Conservation (phyloP, 2,888 invertebrate species). For the Lithophane leautieri region DNA sequence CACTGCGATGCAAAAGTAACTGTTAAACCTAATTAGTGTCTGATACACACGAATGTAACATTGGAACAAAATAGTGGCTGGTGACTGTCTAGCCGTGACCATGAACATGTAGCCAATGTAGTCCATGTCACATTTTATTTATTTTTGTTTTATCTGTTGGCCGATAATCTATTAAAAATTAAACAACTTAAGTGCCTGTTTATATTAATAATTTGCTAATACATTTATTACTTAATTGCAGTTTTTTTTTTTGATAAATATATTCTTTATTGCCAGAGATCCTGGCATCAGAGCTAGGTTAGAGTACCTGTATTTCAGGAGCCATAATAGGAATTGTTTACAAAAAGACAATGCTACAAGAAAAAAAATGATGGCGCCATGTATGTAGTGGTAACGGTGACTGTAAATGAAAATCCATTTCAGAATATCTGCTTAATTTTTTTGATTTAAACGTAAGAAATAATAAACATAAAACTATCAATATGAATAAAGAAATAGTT, state of each 20-base stretch:
- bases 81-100: constrained; percentile 57
- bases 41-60: constrained; percentile 14
- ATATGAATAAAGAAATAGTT: constrained; percentile 6
- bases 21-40: constrained; percentile 25
- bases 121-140: not conserved
- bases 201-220: not conserved
- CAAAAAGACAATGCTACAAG: not conserved
- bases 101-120: constrained; percentile 21
- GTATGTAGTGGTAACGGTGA: not conserved
- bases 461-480: not conserved
- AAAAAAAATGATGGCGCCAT: not conserved
- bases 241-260: no score
- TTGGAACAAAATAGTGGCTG: constrained; percentile 26
- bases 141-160: not conserved
- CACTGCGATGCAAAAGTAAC: constrained; percentile 12
- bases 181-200: not conserved
- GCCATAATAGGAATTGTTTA: not conserved
- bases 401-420: not conserved
- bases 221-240: not conserved
- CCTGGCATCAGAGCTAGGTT: no score
- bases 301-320: no score
- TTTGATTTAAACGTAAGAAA: not conserved
- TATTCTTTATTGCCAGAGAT: no score
- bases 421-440: not conserved
- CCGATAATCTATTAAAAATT: not conserved